Base-by-base conservation (phyloP, 2,797 vertebrate species). In the Pterois miles region DNA sequence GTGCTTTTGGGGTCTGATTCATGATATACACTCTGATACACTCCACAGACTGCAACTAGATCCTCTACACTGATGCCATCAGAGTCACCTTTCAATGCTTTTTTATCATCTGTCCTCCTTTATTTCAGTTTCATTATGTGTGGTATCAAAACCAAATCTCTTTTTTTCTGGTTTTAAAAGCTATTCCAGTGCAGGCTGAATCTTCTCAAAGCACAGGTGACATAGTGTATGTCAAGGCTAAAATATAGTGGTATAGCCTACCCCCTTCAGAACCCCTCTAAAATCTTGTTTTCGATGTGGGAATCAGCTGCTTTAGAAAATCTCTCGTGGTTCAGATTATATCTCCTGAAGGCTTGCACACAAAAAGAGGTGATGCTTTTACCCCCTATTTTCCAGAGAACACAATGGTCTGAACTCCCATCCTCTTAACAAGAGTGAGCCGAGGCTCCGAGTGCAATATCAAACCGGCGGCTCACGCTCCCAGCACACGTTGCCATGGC, bases 401-500 rank as follows among this genome's bases (percentile, higher is more conserved):
- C 89, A 91, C 86, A 89, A 86, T 81, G 73, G 67, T 86, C 83
- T 86, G 82, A 87, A 85, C 72, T 73, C 73, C 59, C 66, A 79
- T 90, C 84, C 80, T 82, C 85, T 90, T 82, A 85, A 88, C 83
- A 80, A 72, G 72, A 87, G 50, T 27, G 63, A 88, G 83, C 65
- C 11, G 66, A 38, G 74, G 82, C 89, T 84, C 84, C 68, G 70
- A 83, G 84, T 65, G 86, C 88, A 91, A 89, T 89, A 90, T 90
- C 87, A 88, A 82, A 86, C 76, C 65, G 12, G 64, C 83, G 67
- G 75, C 77, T 78, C 79, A 29, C 38, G 13, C 84, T 80, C 82
- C 65, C 78, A 46, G 78, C 86, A 87, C 90, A 86, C 63, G 92
- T 94, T 94, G 89, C 93, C 91, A 94, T 94, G 92, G 90, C 33